These are phyloP conservation scores for Heterohyrax brucei DNA, from an alignment of 2,797 vertebrate species.

Conservation along the genomic window DNA sequence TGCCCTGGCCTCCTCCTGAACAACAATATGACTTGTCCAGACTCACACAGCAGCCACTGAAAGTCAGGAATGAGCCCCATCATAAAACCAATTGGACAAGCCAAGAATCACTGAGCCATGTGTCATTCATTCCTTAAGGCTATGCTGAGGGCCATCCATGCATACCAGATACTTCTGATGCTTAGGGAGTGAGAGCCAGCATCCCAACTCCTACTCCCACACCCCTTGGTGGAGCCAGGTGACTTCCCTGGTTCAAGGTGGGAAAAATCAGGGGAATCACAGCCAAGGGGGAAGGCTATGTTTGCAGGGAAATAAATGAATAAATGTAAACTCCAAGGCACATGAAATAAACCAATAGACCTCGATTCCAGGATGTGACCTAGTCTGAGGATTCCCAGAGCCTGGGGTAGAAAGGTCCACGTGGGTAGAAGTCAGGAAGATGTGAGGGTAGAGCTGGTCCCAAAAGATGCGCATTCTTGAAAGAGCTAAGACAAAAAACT, in stretches of 20 bases:
- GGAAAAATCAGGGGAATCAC: neutral
- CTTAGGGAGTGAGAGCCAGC: neutral
- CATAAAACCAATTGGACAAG: neutral
- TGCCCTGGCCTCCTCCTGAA: neutral
- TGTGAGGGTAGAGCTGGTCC: neutral
- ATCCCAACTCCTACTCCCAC: neutral
- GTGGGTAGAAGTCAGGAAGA: neutral
- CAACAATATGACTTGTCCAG: neutral
- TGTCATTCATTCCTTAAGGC: neutral
- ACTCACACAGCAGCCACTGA: neutral
- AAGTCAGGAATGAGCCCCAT: neutral
- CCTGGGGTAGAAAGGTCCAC: neutral
- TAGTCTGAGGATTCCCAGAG: neutral
- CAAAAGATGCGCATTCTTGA: neutral
- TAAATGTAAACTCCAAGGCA: slow-evolving; percentile 1
- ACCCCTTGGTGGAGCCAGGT: neutral
- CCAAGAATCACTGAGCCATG: neutral
- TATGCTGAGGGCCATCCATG: neutral
- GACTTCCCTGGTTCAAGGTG: neutral
- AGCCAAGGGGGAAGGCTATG: neutral
- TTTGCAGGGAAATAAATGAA: neutral
- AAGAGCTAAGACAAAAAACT: neutral
- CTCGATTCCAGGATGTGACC: neutral
- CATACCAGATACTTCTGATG: neutral
- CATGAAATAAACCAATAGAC: neutral